Conservation (phyloP, 2,113 vertebrate species). For the Gobio gobio region DNA sequence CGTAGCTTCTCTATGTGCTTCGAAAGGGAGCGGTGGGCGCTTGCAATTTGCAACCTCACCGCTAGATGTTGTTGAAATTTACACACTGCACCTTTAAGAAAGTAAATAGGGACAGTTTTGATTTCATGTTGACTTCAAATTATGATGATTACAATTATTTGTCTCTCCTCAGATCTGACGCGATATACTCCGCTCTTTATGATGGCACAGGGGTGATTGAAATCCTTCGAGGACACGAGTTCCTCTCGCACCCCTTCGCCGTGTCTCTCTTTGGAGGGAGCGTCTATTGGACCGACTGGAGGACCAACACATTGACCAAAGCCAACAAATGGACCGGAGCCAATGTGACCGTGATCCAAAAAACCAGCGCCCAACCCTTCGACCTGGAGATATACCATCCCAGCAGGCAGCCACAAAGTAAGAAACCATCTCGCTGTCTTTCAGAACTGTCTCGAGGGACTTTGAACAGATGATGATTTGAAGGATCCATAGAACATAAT, state of each 20-base stretch:
- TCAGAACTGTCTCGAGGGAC: slow-evolving; percentile 6
- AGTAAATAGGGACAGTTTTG: neutral
- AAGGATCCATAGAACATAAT: slow-evolving; percentile 9
- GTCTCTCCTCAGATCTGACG: slow-evolving; percentile 81
- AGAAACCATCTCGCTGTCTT: slow-evolving; percentile 38
- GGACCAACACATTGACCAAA: slow-evolving; percentile 87
- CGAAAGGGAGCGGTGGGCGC: no score
- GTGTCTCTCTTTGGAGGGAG: slow-evolving; percentile 87
- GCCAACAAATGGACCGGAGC: slow-evolving; percentile 90
- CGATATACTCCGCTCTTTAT: slow-evolving; percentile 88
- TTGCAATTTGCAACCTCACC: no score
- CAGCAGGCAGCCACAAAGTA: slow-evolving; percentile 87
- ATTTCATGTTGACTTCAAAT: neutral
- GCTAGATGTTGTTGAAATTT: no score
- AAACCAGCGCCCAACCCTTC: slow-evolving; percentile 89
- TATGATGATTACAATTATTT: slow-evolving; percentile 23
- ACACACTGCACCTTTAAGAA: neutral
- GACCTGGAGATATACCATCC: slow-evolving; percentile 89
- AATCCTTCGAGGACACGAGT: slow-evolving; percentile 87
- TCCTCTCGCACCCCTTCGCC: slow-evolving; percentile 90
- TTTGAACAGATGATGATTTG: slow-evolving; percentile 17
- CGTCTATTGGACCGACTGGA: slow-evolving; percentile 91
- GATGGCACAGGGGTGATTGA: slow-evolving; percentile 85
- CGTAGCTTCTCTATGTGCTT: no score
- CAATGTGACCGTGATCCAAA: slow-evolving; percentile 89